Evolutionary conservation across 2,113 vertebrate species (phyloP).

Genomic region (Boulengeromyrus knoepffleri): DNA sequence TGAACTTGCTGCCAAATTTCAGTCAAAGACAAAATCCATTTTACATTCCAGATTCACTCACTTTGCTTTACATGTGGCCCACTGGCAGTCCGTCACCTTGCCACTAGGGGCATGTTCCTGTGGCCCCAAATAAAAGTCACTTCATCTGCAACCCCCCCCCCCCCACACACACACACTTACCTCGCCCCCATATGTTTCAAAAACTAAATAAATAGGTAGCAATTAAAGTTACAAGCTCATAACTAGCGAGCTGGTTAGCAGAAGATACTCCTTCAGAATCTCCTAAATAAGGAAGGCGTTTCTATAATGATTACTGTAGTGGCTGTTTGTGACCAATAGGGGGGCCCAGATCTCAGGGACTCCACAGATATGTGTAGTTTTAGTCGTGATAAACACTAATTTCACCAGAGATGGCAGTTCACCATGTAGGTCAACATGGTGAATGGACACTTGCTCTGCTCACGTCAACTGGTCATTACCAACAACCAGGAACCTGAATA

Average conservation of each 20-base stretch:
- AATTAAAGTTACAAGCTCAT: neutral
- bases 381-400: neutral
- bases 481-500: neutral
- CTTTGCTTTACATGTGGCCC: neutral
- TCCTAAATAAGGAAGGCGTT: neutral
- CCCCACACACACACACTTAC: too few relatives aligned
- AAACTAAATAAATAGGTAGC: neutral
- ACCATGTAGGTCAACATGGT: neutral
- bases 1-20: neutral
- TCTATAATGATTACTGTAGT: neutral
- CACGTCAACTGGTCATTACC: neutral
- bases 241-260: neutral
- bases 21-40: neutral
- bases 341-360: neutral
- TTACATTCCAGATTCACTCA: neutral
- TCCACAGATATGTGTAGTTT: neutral
- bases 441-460: neutral
- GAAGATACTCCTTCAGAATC: neutral
- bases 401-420: neutral
- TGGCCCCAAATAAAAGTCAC: neutral
- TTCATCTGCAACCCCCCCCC: neutral
- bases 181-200: neutral
- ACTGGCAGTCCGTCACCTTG: neutral
- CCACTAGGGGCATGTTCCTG: neutral
- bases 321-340: neutral